These are phyloP conservation scores for Cacoxenus indagator DNA, from an alignment of 2,888 invertebrate genomes.

Conservation along the genomic window DNA sequence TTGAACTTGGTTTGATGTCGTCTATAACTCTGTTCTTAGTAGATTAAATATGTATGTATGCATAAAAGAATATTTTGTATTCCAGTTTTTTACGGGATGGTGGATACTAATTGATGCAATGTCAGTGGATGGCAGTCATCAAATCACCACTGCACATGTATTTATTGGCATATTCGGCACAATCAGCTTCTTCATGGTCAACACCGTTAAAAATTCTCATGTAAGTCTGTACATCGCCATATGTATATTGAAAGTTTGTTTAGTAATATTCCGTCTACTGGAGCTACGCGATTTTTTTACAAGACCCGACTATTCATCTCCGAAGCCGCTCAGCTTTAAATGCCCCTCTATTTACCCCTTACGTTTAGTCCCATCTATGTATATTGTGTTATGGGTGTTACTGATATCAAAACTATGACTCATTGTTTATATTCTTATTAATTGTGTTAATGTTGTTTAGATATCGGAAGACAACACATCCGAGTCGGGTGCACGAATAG, in stretches of 20 bases:
- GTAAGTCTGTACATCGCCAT: slow-evolving; percentile 62
- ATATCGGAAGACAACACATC: slow-evolving; percentile 64
- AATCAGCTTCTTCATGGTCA: slow-evolving; percentile 95
- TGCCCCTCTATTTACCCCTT: too few species aligned
- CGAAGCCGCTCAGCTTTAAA: too few species aligned
- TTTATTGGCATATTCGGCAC: slow-evolving; percentile 96
- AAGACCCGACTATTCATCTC: too few species aligned
- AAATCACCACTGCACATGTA: slow-evolving; percentile 84
- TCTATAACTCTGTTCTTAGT: too few species aligned
- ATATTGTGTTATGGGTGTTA: too few species aligned
- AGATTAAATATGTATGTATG: neutral
- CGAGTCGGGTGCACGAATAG: slow-evolving; percentile 84
- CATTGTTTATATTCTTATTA: neutral
- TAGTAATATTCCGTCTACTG: too few species aligned
- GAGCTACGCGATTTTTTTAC: too few species aligned
- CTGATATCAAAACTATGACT: too few species aligned
- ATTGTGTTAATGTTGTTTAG: slow-evolving; percentile 28
- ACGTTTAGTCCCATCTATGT: too few species aligned
- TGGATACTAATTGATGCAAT: slow-evolving; percentile 98
- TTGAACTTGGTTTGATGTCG: too few species aligned
- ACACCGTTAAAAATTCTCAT: slow-evolving; percentile 95
- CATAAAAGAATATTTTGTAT: neutral
- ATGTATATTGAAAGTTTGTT: too few species aligned
- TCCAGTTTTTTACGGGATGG: slow-evolving; percentile 95
- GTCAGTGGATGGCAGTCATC: slow-evolving; percentile 77